Evolutionary conservation across 1,140 invertebrate species (phyloP).

Genomic region (Platyura marginata): DNA sequence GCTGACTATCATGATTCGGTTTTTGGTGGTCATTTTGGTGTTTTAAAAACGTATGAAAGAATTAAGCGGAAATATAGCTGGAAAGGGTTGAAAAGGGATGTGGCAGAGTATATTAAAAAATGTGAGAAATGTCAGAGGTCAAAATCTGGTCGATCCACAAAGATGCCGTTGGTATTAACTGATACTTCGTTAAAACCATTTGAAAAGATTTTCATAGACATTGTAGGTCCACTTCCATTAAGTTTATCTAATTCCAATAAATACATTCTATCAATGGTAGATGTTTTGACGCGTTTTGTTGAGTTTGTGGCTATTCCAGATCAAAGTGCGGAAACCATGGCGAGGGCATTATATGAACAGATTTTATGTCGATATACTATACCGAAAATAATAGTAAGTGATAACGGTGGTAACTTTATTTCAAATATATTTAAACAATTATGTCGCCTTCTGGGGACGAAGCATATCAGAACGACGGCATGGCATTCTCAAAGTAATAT

Average conservation of each 20-base stretch:
- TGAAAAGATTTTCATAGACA: slow-evolving; percentile 9
- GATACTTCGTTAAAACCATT: slow-evolving; percentile 8
- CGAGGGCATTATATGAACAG: not conserved
- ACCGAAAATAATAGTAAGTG: not conserved
- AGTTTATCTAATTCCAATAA: not conserved
- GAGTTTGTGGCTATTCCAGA: not conserved
- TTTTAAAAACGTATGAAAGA: no score
- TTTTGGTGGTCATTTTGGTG: no score
- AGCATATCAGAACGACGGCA: not conserved
- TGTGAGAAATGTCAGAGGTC: no score
- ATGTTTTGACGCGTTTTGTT: not conserved
- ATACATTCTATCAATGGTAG: not conserved
- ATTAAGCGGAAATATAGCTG: no score
- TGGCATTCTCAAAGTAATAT: not conserved
- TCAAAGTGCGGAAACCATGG: not conserved
- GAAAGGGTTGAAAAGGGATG: no score
- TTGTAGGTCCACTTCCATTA: slow-evolving; percentile 13
- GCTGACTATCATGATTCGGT: no score
- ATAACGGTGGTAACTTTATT: not conserved
- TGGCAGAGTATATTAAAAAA: no score
- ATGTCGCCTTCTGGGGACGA: not conserved
- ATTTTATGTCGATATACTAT: not conserved
- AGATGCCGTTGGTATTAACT: no score
- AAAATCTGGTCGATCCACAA: no score
- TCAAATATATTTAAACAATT: not conserved